A percentile compares a stretch with the other conserved stretches of the same genome.
phyloP scores from a whole-genome alignment of 2,797 vertebrate genomes.

The Sebastolobus altivelis region DNA sequence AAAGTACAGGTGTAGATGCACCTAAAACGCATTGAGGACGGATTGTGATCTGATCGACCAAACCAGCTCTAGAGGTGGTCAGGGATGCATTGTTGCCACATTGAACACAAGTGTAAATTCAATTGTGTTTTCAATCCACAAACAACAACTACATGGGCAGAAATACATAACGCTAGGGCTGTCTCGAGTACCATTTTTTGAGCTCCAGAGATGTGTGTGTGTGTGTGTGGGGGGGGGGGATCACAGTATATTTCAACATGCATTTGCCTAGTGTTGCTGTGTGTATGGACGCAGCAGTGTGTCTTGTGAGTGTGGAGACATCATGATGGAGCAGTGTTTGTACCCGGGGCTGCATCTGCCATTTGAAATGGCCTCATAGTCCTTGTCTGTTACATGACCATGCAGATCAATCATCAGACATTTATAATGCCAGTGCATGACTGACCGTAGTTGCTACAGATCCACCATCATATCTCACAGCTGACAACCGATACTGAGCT shows the following conservation, averaged over 20 bases:
- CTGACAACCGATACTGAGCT: not conserved
- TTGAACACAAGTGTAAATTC: too few species aligned
- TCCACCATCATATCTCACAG: slow-evolving; percentile 1
- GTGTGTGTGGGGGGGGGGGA: too few species aligned
- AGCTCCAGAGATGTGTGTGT: too few species aligned
- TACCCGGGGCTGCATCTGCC: slow-evolving; percentile 35
- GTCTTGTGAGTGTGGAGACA: slow-evolving; percentile 9
- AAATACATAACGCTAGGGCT: too few species aligned
- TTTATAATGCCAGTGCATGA: slow-evolving; percentile 7
- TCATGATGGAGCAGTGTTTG: slow-evolving; percentile 39
- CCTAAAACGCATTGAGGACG: too few species aligned
- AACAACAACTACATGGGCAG: too few species aligned
- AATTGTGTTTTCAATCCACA: too few species aligned
- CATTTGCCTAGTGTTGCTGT: not conserved
- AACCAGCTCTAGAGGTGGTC: too few species aligned
- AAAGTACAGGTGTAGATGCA: too few species aligned
- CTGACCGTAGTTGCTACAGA: slow-evolving; percentile 28
- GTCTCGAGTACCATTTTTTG: too few species aligned
- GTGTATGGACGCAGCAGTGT: not conserved
- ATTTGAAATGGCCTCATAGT: slow-evolving; percentile 38
- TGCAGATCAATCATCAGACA: slow-evolving; percentile 49
- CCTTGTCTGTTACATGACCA: slow-evolving; percentile 47
- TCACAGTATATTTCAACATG: not conserved
- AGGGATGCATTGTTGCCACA: too few species aligned
- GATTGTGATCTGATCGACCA: too few species aligned